Base-by-base conservation (phyloP, 2,113 vertebrate species). In the Chelonoidis abingdonii region DNA sequence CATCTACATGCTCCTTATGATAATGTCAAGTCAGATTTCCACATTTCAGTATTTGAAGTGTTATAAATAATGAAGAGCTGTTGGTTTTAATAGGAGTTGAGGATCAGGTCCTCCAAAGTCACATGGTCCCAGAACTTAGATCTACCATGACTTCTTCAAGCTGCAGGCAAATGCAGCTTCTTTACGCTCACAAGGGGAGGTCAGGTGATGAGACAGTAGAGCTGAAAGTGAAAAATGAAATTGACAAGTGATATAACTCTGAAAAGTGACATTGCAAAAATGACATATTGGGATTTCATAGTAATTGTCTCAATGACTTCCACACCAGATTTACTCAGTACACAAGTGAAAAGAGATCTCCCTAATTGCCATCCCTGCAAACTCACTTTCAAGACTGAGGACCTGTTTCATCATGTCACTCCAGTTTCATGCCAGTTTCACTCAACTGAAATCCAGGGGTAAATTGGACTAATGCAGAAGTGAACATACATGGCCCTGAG, bases 81-180 rank as follows among this genome's bases (percentile, higher is more conserved):
- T 56, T 57, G 82, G 62, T 17, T 47, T 91, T 47, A 78, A 78
- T 78, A 25, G 22, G 38, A 57, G 65, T 38, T 87, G 75, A 95
- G 82, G 81, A 81, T 89, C 16, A 86, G 57, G 53, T 72, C 85
- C 91, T 7, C 8, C 0, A 0, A 82, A 27, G 17, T 47, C 25
- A 57, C 14, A n/a, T 56, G 25, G 93, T 81, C 81, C 87, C 90
- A 97, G 93, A 94, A 95, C 56, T 17, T 81, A 96, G 89, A 89
- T 97, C 96, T 89, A 85, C 44, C 92, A 95, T 95, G 93, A 96
- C 96, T 93, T 91, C 93, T 96, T 95, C 90, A 97, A 94, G 95
- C 85, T 90, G 87, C n/a, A 38, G n/a, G 89, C 94, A 92, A 53
- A 86, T 91, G 93, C 56, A 96, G 89, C 31, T 95, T 82, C 38